Evolutionary conservation across 2,888 invertebrate genomes (phyloP).

Genomic region (Periphyllus acericola): DNA sequence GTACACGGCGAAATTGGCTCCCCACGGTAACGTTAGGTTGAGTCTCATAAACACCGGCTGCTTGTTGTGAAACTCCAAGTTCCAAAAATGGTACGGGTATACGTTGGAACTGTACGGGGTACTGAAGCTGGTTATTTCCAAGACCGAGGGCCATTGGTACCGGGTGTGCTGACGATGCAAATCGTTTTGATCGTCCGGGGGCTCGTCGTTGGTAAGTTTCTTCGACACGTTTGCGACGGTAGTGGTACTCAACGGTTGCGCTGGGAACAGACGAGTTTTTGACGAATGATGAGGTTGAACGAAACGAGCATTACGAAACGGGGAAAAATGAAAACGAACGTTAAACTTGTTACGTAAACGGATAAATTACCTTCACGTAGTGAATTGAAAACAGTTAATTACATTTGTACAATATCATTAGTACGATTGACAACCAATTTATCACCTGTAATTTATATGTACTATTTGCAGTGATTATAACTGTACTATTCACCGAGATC

Average conservation of each 20-base stretch:
- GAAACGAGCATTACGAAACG: too few relatives aligned
- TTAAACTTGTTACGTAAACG: too few relatives aligned
- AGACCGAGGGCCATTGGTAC: conserved; percentile 78
- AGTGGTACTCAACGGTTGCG: neutral
- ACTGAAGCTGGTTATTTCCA: conserved; percentile 86
- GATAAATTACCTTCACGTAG: too few relatives aligned
- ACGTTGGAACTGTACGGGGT: conserved; percentile 70
- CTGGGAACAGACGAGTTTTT: neutral
- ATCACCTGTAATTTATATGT: too few relatives aligned
- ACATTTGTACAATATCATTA: too few relatives aligned
- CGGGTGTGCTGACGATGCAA: conserved; percentile 47
- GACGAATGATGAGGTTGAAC: too few relatives aligned
- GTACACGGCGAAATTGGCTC: conserved; percentile 94
- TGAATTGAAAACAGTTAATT: too few relatives aligned
- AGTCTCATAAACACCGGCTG: conserved; percentile 88
- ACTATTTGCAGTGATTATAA: too few relatives aligned
- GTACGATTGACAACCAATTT: too few relatives aligned
- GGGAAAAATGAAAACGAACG: too few relatives aligned
- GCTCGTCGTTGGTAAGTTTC: conserved; percentile 5
- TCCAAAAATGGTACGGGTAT: conserved; percentile 93
- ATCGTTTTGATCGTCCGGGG: neutral
- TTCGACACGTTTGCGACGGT: conserved; percentile 4
- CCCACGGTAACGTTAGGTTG: conserved; percentile 91
- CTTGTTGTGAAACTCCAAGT: conserved; percentile 90
- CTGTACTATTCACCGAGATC: too few relatives aligned